Evolutionary conservation across 1,140 invertebrate genomes (phyloP).

Genomic region (Temnothorax longispinosus): DNA sequence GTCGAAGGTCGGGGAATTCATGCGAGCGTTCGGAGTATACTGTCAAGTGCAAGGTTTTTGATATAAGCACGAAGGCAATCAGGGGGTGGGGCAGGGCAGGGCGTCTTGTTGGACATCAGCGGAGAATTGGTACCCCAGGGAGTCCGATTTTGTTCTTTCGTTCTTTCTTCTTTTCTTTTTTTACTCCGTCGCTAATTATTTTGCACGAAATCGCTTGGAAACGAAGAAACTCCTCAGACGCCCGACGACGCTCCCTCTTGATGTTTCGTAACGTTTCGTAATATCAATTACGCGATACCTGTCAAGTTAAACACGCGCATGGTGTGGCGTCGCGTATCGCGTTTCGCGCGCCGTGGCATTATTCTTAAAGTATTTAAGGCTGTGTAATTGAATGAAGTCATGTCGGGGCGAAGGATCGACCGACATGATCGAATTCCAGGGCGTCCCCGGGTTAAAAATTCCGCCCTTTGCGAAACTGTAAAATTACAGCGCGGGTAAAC

Average conservation of each 20-base stretch:
- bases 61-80: conserved; percentile 36
- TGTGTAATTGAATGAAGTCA: conserved; percentile 69
- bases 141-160: conserved; percentile 19
- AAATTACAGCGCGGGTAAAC: conserved; percentile 43
- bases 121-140: conserved; percentile 56
- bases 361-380: conserved; percentile 66
- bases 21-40: conserved; percentile 21
- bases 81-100: neutral
- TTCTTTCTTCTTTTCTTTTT: neutral
- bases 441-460: conserved; percentile 12
- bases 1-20: conserved; percentile 41
- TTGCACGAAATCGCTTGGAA: conserved; percentile 66
- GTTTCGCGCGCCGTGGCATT: conserved; percentile 49
- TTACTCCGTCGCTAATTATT: conserved; percentile 63
- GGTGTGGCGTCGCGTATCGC: conserved; percentile 29
- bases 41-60: conserved; percentile 58
- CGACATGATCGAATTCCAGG: conserved; percentile 18
- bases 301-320: conserved; percentile 60
- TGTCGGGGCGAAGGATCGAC: conserved; percentile 32
- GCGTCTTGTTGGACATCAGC: conserved; percentile 1
- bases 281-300: conserved; percentile 73
- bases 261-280: conserved; percentile 69
- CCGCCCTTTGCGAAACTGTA: conserved; percentile 38
- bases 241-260: neutral
- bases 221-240: conserved; percentile 58